These are phyloP conservation scores for Sinosuthora webbiana DNA, from an alignment of 2,113 vertebrate genomes.

Conservation along the genomic window DNA sequence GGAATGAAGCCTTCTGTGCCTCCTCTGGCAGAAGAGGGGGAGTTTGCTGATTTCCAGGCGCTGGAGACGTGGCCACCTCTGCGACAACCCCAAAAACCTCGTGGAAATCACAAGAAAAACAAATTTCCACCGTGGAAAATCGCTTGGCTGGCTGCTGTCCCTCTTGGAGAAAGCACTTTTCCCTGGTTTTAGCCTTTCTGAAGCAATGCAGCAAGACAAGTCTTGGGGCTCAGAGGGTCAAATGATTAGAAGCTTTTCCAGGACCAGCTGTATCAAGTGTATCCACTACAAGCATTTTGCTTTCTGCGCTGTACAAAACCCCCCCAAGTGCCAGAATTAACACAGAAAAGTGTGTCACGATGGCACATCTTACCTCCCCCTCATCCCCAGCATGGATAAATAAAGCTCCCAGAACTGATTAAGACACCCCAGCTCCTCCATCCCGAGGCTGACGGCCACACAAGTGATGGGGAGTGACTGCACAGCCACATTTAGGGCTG, in stretches of 20 bases:
- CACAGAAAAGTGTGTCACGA: background rate
- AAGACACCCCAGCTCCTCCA: background rate
- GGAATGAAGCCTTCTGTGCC: background rate
- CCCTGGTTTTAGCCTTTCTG: background rate
- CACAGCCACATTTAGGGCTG: background rate
- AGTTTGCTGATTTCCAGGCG: background rate
- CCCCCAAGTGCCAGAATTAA: background rate
- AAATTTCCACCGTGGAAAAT: background rate
- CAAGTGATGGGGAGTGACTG: background rate
- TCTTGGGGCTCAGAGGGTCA: background rate
- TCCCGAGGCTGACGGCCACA: background rate
- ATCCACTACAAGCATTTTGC: background rate
- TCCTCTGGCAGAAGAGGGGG: background rate
- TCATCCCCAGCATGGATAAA: background rate
- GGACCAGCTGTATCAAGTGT: background rate
- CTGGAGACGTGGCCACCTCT: background rate
- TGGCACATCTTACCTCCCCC: background rate
- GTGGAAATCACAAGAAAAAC: background rate
- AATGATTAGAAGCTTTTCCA: background rate
- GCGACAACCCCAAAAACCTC: background rate
- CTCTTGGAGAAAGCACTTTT: background rate
- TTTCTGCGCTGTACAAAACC: background rate
- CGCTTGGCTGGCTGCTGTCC: rapidly evolving
- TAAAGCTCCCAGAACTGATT: background rate
- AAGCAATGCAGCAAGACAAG: background rate